Percentiles rank a stretch among this genome's conserved stretches.
Conservation (phyloP, 1,140 invertebrate genomes). For the Temnothorax longispinosus region DNA sequence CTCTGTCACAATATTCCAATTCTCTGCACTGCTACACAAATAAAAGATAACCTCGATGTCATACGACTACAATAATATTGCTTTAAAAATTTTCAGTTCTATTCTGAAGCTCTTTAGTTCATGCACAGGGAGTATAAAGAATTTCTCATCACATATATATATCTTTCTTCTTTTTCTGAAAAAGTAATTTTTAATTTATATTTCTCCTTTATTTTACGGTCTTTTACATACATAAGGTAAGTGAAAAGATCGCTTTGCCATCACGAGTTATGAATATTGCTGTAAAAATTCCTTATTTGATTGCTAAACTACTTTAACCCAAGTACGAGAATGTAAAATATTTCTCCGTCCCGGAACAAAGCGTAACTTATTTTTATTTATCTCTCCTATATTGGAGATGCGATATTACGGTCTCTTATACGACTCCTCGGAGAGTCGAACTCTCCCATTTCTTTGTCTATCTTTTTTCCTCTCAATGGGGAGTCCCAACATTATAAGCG, state of each 20-base stretch:
- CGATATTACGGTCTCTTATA: not conserved
- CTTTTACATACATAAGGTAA: not conserved
- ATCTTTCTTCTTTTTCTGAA: not conserved
- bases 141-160: not conserved
- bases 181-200: not conserved
- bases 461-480: not conserved
- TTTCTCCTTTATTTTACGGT: not conserved
- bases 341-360: not conserved
- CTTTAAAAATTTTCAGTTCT: not conserved
- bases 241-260: not conserved
- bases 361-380: slow-evolving; percentile 19
- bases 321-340: not conserved
- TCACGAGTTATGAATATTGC: not conserved
- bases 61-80: not conserved
- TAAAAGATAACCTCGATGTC: not conserved
- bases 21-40: not conserved
- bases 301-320: not conserved
- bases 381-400: not conserved
- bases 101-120: not conserved
- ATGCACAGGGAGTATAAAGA: not conserved
- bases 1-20: not conserved
- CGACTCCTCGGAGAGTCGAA: not conserved
- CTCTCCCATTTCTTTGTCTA: not conserved
- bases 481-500: slow-evolving; percentile 11
- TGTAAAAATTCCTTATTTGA: not conserved